These are phyloP conservation scores for Tetramorium bicarinatum DNA, from an alignment of 2,888 invertebrate species.

Conservation along the genomic window DNA sequence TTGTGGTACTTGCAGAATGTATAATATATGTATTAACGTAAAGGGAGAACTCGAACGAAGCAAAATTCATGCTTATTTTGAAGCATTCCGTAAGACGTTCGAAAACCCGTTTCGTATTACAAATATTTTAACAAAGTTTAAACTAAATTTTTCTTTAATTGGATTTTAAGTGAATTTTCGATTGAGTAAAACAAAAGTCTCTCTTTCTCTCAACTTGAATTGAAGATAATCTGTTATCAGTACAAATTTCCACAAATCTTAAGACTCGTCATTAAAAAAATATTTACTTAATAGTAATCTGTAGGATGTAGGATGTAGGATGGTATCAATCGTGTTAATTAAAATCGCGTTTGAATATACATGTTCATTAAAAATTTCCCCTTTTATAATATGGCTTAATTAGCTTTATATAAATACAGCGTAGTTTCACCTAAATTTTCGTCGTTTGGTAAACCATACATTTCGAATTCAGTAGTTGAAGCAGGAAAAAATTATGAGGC, in stretches of 20 bases:
- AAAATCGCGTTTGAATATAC: neutral
- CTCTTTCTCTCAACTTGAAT: neutral
- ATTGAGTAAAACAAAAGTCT: neutral
- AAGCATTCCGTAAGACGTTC: neutral
- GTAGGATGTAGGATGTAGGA: neutral
- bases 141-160: slow-evolving; percentile 4
- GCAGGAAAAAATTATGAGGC: neutral
- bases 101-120: neutral
- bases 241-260: neutral
- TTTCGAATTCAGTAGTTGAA: neutral
- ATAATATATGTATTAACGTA: neutral
- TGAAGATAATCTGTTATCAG: neutral
- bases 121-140: slow-evolving; percentile 1
- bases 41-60: neutral
- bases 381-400: neutral
- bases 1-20: neutral
- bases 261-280: neutral
- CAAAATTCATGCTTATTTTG: neutral
- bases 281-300: neutral
- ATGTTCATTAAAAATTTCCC: neutral
- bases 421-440: neutral
- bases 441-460: neutral
- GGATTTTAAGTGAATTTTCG: neutral
- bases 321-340: neutral
- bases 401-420: neutral